A percentile compares a stretch with the other conserved stretches of the same genome.
phyloP scores from a whole-genome alignment of 2,797 vertebrate genomes.

The Schizopygopsis pylzovi region DNA sequence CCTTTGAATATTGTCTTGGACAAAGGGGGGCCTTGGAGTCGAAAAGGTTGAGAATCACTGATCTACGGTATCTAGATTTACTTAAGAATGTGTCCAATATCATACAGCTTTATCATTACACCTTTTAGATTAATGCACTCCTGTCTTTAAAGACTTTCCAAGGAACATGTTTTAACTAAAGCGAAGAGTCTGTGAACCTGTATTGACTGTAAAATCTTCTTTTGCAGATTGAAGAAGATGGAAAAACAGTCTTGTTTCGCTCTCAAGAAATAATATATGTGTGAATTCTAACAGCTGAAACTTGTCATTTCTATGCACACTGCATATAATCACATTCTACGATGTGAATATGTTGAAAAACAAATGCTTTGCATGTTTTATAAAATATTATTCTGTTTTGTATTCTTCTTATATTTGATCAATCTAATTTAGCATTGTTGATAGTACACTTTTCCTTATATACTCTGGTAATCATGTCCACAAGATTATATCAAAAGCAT shows the following conservation, averaged over 20 bases:
- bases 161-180: neutral
- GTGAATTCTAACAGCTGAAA: neutral
- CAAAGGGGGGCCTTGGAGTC: neutral
- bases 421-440: neutral
- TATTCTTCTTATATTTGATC: neutral
- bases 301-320: neutral
- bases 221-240: slow-evolving; percentile 53
- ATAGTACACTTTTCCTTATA: neutral
- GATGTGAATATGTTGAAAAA: neutral
- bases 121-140: neutral
- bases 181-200: slow-evolving; percentile 1
- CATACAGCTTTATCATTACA: neutral
- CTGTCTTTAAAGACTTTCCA: neutral
- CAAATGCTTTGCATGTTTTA: neutral
- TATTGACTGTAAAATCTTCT: slow-evolving; percentile 35
- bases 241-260: slow-evolving; percentile 19
- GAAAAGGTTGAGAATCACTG: neutral
- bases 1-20: neutral
- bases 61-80: neutral
- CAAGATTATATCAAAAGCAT: neutral
- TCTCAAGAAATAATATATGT: slow-evolving; percentile 15
- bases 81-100: neutral
- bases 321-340: slow-evolving; percentile 7
- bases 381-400: neutral
- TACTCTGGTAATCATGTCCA: neutral